Base-by-base conservation (phyloP, 2,797 vertebrate genomes). In the Falco novaeseelandiae region DNA sequence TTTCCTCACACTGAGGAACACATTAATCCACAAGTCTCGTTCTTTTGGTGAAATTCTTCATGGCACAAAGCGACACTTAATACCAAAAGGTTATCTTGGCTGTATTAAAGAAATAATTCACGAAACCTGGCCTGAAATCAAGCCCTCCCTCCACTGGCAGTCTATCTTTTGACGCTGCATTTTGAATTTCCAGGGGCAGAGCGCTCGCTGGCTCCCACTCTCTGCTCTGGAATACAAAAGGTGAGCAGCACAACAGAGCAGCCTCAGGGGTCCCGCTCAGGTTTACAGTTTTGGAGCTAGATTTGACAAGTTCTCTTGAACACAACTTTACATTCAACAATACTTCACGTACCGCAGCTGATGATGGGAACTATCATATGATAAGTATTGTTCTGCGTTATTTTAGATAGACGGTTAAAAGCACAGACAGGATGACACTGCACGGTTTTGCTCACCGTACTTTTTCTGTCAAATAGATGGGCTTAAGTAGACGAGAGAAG, bases 51-150 rank as follows among this genome's bases (percentile, higher is more conserved):
- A 57, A 71, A 25, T 59, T 58, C 51, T 32, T 71, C 48, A 34
- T 0, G 0, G 49, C 0, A 0, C 46, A 9, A 89, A 42, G 73
- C 2, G 27, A 27, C n/a, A 44, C 38, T 22, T 54, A 13, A 57
- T 25, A 22, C 34, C 19, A n/a, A 79, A 66, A 72, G 32, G 44
- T 87, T 26, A n/a, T 82, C 55, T 63, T 20, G 42, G 32, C 18
- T 65, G 5, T 20, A 34, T 12, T 42, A 48, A 52, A 74, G 69
- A 70, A 83, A 57, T 20, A 49, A 72, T 44, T 70, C 4, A 22
- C 17, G 20, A 42, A 87, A 42, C 26, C 27, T 38, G 49, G 30
- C 48, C 71, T 48, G 36, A 49, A 89, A 67, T 58, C 67, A 79
- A 79, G 40, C 23, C 7, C 38, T 63, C 42, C 40, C 40, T 58